phyloP scores from a whole-genome alignment of 2,888 invertebrate species.

The Drosophila helvetica region DNA sequence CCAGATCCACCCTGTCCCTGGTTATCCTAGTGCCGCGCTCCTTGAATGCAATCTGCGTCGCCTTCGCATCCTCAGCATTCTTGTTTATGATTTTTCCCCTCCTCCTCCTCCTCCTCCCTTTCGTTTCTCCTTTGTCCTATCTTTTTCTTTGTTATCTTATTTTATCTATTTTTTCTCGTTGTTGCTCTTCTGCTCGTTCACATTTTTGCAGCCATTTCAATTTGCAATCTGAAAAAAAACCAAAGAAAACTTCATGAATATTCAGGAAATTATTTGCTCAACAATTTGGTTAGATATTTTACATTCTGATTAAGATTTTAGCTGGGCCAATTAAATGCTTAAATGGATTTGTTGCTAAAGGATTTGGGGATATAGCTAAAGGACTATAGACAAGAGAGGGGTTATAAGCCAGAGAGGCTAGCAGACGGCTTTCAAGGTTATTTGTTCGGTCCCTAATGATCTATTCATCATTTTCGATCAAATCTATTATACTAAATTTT shows the following conservation, averaged over 20 bases:
- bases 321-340: conserved; percentile 27
- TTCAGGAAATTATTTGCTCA: conserved; percentile 17
- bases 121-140: conserved; percentile 2
- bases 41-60: conserved; percentile 51
- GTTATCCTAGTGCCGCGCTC: conserved; percentile 39
- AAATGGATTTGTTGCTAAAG: not conserved
- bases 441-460: no score
- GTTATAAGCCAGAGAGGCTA: no score
- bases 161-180: conserved; percentile 24
- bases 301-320: conserved; percentile 3
- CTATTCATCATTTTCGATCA: no score
- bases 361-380: no score
- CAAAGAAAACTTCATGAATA: conserved; percentile 21
- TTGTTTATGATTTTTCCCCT: conserved; percentile 40
- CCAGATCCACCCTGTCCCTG: conserved; percentile 1
- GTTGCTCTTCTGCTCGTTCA: conserved; percentile 29
- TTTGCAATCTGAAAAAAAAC: conserved; percentile 59
- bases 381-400: no score
- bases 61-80: conserved; percentile 47
- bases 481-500: no score
- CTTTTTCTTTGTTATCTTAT: not conserved
- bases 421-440: no score
- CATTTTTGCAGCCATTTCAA: conserved; percentile 62
- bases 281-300: conserved; percentile 22
- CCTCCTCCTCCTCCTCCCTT: not conserved